These are phyloP conservation scores for Drosophila incognita DNA, from an alignment of 2,888 invertebrate genomes.

Conservation along the genomic window DNA sequence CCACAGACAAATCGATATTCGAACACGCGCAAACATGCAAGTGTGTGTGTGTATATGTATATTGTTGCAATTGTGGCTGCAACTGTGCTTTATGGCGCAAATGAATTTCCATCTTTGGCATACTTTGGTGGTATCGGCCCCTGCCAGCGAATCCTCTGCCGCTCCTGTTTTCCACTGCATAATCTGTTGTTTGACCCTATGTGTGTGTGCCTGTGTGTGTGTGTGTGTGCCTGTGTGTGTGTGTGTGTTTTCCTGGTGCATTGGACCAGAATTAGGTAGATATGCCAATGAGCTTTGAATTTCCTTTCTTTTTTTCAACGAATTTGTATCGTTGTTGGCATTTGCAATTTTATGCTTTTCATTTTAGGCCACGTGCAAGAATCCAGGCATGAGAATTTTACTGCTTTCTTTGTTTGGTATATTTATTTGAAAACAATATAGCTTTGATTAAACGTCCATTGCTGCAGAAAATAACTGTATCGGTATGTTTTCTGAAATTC, in stretches of 20 bases:
- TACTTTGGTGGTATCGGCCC: slow-evolving; percentile 41
- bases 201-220: slow-evolving; percentile 12
- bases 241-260: slow-evolving; percentile 52
- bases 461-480: not conserved
- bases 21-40: slow-evolving; percentile 14
- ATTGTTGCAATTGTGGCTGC: slow-evolving; percentile 32
- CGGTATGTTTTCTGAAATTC: not conserved
- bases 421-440: not conserved
- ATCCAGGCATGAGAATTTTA: slow-evolving; percentile 3
- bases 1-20: slow-evolving; percentile 58
- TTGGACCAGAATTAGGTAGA: slow-evolving; percentile 79
- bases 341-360: slow-evolving; percentile 23
- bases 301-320: not conserved
- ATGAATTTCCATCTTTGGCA: slow-evolving; percentile 76
- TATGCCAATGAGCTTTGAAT: slow-evolving; percentile 59
- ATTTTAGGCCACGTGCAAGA: slow-evolving; percentile 6
- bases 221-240: slow-evolving; percentile 15
- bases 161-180: slow-evolving; percentile 28
- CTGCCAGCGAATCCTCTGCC: slow-evolving; percentile 37
- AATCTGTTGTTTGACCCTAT: slow-evolving; percentile 37
- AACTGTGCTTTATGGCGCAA: slow-evolving; percentile 66
- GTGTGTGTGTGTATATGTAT: slow-evolving; percentile 11
- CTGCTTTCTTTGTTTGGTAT: not conserved
- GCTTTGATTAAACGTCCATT: not conserved
- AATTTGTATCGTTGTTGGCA: slow-evolving; percentile 18